Base-by-base conservation (phyloP, 2,888 invertebrate genomes). In the Eudasyphora cyanicolor region DNA sequence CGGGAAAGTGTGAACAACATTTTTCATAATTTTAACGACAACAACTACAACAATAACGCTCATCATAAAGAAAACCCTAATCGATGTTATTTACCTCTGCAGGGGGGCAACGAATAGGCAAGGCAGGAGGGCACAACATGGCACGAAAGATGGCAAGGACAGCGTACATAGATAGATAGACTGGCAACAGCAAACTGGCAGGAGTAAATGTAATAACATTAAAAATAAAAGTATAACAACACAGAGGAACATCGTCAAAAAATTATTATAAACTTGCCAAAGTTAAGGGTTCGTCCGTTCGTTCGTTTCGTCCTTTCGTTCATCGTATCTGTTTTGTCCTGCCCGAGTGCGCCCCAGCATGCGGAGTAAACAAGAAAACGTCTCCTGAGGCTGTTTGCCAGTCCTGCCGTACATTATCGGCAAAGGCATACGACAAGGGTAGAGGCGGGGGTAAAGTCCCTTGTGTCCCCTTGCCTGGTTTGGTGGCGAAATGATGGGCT, bases 11-110 rank as follows among this genome's bases (percentile, higher is more conserved):
- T 90, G 90, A 90, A 90, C 89, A 90, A 87, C 88, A 89, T 90
- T 90, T 90, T 90, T 90, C 90, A 89, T 88, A 90, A 90, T 89
- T 90, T 86, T 86, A 88, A 87, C 88, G 89, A 88, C 87, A 87
- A 88, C 85, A 87, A 82, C 86, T 86, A 85, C 87, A 87, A 88
- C 86, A 88, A 88, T 87, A 88, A 88, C 86, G 87, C 79, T 74
- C 54, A 80, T 74, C 76, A 85, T 78, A 85, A 79, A 84, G 78
- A 76, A 84, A 84, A 84, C 78, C 84, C 84, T 84, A 84, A 84
- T 84, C 84, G 84, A 86, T 86, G 85, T 84, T 83, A 88, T 90
- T n/a, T 89, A 89, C 90, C 89, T 87, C 89, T 89, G 90, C 90
- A 87, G 89, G 88, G 87, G n/a, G 85, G 75, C 84, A 19, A 24